A percentile compares a stretch with the other conserved stretches of the same genome.
Evolutionary conservation across 2,888 invertebrate species (phyloP).

Genomic region (Chelonus formosanus): DNA sequence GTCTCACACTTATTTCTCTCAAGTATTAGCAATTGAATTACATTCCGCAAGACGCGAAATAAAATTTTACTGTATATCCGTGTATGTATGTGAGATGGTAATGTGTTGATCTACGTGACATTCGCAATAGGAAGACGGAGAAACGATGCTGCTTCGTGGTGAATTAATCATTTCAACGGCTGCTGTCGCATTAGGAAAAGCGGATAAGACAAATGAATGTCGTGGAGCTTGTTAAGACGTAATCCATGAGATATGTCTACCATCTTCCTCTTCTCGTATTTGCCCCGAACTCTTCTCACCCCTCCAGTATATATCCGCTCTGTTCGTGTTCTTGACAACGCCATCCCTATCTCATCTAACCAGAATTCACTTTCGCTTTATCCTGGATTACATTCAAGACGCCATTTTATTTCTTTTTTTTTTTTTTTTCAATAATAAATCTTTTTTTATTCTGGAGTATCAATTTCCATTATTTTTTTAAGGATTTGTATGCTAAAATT

Average conservation of each 20-base stretch:
- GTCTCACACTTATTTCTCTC: conserved; percentile 3
- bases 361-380: not conserved
- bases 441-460: too few relatives aligned
- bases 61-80: too few relatives aligned
- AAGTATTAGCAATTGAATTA: not conserved
- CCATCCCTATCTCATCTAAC: conserved; percentile 26
- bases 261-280: conserved; percentile 48
- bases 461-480: too few relatives aligned
- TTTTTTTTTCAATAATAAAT: not conserved
- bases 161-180: conserved; percentile 65
- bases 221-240: conserved; percentile 64
- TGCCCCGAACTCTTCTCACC: conserved; percentile 38
- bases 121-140: conserved; percentile 4
- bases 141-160: conserved; percentile 35
- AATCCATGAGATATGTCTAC: conserved; percentile 61
- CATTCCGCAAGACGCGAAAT: conserved; percentile 1
- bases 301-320: not conserved
- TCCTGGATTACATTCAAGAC: too few relatives aligned
- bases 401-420: not conserved
- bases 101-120: not conserved
- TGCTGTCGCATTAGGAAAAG: conserved; percentile 63
- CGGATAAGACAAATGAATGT: conserved; percentile 66
- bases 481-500: too few relatives aligned
- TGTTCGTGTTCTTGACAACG: conserved; percentile 27
- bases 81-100: not conserved